Conservation (phyloP, 2,888 invertebrate genomes). For the Chaitophorus viminalis region DNA sequence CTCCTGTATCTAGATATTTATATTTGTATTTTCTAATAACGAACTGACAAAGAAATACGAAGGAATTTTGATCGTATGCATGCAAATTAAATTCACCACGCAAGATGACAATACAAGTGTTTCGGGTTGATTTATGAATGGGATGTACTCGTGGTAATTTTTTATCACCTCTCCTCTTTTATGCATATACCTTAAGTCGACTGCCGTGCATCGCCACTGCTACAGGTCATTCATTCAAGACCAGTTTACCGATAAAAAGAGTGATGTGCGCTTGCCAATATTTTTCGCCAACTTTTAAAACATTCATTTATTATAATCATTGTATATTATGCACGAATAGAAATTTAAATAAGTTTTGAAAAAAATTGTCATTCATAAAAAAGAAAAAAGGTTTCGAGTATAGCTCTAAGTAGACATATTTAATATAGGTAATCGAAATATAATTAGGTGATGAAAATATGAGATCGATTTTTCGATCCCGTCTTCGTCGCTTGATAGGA, state of each 20-base stretch:
- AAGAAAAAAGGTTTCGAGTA: not conserved
- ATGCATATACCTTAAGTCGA: not conserved
- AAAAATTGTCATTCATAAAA: not conserved
- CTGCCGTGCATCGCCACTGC: not conserved
- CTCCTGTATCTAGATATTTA: not conserved
- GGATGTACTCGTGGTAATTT: slow-evolving; percentile 3
- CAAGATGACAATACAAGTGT: slow-evolving; percentile 19
- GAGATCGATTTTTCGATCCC: not conserved
- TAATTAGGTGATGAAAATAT: not conserved
- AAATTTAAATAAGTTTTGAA: not conserved
- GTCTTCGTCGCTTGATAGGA: too few relatives aligned
- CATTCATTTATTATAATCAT: not conserved
- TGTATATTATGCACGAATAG: not conserved
- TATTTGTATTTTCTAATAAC: not conserved
- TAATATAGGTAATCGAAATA: not conserved
- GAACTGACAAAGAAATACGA: not conserved
- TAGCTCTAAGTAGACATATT: not conserved
- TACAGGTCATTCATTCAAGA: slow-evolving; percentile 45
- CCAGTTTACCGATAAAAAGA: slow-evolving; percentile 33
- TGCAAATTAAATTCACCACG: slow-evolving; percentile 3
- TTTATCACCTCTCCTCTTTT: not conserved
- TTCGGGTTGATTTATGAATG: slow-evolving; percentile 45
- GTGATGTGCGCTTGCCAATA: slow-evolving; percentile 26
- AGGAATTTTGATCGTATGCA: not conserved
- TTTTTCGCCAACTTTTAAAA: slow-evolving; percentile 12